Evolutionary conservation across 2,113 vertebrate genomes (phyloP).

Genomic region (Shinisaurus crocodilurus): DNA sequence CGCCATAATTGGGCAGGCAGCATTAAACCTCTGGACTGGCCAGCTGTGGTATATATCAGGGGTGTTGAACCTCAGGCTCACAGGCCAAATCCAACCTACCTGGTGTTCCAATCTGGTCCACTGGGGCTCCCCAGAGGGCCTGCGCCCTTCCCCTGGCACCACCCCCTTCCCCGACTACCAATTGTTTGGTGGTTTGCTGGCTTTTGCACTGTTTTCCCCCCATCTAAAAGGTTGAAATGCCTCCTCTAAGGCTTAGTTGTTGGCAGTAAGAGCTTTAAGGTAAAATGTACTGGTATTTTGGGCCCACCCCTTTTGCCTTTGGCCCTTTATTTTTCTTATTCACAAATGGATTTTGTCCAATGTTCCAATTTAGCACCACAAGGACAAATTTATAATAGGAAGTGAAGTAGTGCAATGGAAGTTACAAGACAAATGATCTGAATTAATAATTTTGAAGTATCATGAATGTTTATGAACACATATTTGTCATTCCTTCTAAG

Average conservation of each 20-base stretch:
- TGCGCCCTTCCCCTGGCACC: too few species aligned
- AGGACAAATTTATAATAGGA: constrained; percentile 46
- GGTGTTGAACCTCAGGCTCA: not conserved
- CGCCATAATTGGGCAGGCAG: not conserved
- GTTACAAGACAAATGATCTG: constrained; percentile 54
- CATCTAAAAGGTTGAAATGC: too few species aligned
- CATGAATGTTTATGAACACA: constrained; percentile 64
- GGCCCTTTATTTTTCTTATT: not conserved
- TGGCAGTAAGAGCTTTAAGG: too few species aligned
- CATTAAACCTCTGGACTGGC: not conserved
- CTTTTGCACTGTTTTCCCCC: too few species aligned
- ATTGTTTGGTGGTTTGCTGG: too few species aligned
- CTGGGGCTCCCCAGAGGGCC: too few species aligned
- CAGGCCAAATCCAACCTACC: too few species aligned
- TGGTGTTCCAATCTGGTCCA: too few species aligned
- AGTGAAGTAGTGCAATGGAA: constrained; percentile 57
- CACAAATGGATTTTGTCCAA: not conserved
- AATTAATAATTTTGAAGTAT: constrained; percentile 60
- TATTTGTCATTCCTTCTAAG: constrained; percentile 8
- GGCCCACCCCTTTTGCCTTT: too few species aligned
- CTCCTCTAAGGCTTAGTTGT: too few species aligned
- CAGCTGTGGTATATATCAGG: not conserved
- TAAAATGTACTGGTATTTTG: too few species aligned
- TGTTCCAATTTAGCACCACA: constrained; percentile 49
- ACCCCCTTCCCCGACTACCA: too few species aligned